phyloP scores from a whole-genome alignment of 2,888 invertebrate species.

The Dermolepida albohirtum region DNA sequence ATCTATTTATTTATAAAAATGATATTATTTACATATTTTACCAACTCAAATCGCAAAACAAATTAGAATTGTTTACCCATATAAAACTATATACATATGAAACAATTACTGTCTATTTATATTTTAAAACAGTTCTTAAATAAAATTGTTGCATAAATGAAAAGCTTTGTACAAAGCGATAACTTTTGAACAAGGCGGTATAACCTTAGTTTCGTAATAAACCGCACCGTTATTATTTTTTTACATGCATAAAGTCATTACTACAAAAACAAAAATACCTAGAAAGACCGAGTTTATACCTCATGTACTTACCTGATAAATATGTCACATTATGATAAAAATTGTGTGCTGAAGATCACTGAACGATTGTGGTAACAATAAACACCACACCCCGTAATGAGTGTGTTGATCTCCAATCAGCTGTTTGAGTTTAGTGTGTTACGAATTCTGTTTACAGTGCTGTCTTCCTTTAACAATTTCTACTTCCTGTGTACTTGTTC shows the following conservation, averaged over 20 bases:
- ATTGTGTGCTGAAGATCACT: background rate
- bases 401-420: conserved; percentile 24
- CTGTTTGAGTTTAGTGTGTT: conserved; percentile 8
- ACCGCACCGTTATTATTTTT: background rate
- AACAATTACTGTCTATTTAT: too few species aligned
- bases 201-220: too few species aligned
- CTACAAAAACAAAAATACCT: conserved; percentile 7
- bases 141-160: too few species aligned
- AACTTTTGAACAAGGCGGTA: too few species aligned
- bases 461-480: conserved; percentile 67
- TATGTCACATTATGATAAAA: conserved; percentile 16
- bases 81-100: too few species aligned
- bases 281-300: background rate
- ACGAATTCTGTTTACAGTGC: conserved; percentile 1
- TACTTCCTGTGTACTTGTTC: conserved; percentile 59
- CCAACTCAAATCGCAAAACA: too few species aligned
- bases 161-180: too few species aligned
- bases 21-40: too few species aligned
- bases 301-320: conserved; percentile 18
- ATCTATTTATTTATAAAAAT: too few species aligned
- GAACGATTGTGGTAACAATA: conserved; percentile 25
- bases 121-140: too few species aligned
- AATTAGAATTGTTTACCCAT: too few species aligned
- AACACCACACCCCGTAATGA: conserved; percentile 26
- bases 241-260: background rate